Evolutionary conservation across 1,140 invertebrate species (phyloP).

Genomic region (Platyscapa corneri): DNA sequence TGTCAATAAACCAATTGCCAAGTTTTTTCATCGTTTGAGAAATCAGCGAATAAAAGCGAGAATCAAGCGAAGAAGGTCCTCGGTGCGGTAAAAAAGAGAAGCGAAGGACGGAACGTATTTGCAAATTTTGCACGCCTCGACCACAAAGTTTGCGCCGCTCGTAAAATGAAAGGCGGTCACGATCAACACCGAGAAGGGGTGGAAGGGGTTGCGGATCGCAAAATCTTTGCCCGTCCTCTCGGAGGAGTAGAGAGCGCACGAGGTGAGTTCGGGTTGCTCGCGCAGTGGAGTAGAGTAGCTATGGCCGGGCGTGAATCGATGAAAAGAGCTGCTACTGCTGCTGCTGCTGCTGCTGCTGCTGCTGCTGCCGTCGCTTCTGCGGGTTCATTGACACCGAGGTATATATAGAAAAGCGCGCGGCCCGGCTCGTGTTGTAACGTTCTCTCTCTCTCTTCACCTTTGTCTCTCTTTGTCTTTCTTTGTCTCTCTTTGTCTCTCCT

Average conservation of each 20-base stretch:
- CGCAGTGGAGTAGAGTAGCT: slow-evolving; percentile 40
- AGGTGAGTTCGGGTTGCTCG: slow-evolving; percentile 12
- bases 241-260: not conserved
- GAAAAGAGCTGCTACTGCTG: slow-evolving; percentile 19
- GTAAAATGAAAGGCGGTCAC: not conserved
- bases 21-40: no score
- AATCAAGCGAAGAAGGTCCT: not conserved
- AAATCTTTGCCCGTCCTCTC: not conserved
- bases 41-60: not conserved
- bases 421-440: slow-evolving; percentile 14
- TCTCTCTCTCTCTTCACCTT: not conserved
- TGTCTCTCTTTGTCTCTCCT: not conserved
- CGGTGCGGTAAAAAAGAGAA: not conserved
- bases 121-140: not conserved
- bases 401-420: slow-evolving; percentile 22
- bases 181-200: not conserved
- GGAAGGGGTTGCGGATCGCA: not conserved
- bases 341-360: not conserved
- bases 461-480: not conserved
- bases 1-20: no score
- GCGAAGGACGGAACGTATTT: not conserved
- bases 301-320: slow-evolving; percentile 49
- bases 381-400: slow-evolving; percentile 45
- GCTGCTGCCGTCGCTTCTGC: not conserved
- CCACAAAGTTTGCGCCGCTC: no score